Evolutionary conservation across 2,888 invertebrate genomes (phyloP), one percentile per base, ranked within the genome.

Genomic region (Callimorpha dominula): DNA sequence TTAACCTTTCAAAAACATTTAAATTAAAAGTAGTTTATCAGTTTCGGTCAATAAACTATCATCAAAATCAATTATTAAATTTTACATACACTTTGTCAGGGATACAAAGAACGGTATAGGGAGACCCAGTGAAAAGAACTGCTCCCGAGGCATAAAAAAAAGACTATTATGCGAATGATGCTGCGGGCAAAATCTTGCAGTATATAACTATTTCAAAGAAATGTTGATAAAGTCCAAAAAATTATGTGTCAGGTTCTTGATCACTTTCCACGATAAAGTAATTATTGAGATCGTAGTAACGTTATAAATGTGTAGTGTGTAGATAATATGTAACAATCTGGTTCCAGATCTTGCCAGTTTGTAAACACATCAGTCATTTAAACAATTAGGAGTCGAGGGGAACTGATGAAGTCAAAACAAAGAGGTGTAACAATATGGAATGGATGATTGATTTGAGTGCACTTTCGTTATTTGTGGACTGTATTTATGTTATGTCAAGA

Each of bases 281-380:
- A 15, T 42, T 43, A 42, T 64, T 64, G 50, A 42, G 11, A 52
- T 54, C 11, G 40, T 42, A 17, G 12, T 66, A 42, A n/a, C 40
- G 60, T 60, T 42, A 74, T 68, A 63, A 69, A 65, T 11, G 57
- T 52, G 20, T 49, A 66, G 68, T 65, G 65, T 77, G 71, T 80
- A 81, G 70, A 75, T 20, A 81, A 75, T 76, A 81, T 71, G 71
- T 62, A 70, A 73, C 63, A 70, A 72, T 77, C 78, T 75, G 75
- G 73, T 77, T 70, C 68, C 75, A 75, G 80, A 57, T 69, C 49
- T 72, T 57, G 64, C 52, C 52, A 70, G 73, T 79, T 81, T 70
- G 75, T 83, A 84, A 81, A 83, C 78, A 80, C 64, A 49, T 80
- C 74, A 77, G 80, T 83, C 85, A 73, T 69, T 73, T 46, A 65